Percentiles rank a stretch among this genome's conserved stretches.
phyloP scores from a whole-genome alignment of 2,113 vertebrate genomes.

The Otolemur garnettii region DNA sequence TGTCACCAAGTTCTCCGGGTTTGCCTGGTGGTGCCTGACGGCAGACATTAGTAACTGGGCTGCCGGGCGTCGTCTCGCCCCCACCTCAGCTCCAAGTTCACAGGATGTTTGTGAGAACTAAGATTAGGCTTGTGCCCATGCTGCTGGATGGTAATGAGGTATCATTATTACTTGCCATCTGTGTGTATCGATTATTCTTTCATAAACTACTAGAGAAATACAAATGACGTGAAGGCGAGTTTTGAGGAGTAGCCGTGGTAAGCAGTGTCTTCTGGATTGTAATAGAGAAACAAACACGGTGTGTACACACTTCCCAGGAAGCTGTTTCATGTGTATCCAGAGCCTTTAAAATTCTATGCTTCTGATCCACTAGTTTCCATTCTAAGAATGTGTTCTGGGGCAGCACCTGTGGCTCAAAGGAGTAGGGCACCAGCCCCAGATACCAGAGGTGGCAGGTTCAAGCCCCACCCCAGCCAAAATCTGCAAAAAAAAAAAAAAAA shows the following conservation, averaged over 20 bases:
- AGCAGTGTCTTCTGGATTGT: not conserved
- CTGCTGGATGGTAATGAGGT: not conserved
- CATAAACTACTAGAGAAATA: constrained; percentile 1
- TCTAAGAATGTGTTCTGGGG: not conserved
- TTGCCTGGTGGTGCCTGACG: not conserved
- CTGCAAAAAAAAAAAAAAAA: too few relatives aligned
- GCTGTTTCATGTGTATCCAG: not conserved
- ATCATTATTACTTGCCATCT: not conserved
- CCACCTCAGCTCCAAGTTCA: not conserved
- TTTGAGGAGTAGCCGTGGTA: constrained; percentile 3
- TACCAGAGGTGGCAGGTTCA: too few relatives aligned
- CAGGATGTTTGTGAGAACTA: not conserved
- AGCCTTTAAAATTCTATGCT: constrained; percentile 22
- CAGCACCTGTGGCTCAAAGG: too few relatives aligned
- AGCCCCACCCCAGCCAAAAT: too few relatives aligned
- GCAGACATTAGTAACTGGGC: not conserved
- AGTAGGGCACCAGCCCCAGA: too few relatives aligned
- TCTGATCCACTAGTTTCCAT: not conserved
- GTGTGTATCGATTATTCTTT: not conserved
- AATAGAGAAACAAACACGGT: constrained; percentile 26
- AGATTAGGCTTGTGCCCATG: not conserved
- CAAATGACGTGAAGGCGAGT: not conserved
- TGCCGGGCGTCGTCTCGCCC: not conserved
- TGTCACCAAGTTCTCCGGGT: not conserved
- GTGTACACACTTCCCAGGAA: constrained; percentile 32